A percentile compares a stretch with the other conserved stretches of the same genome.
Evolutionary conservation across 2,797 vertebrate genomes (phyloP).

Genomic region (Arctocebus calabarensis): DNA sequence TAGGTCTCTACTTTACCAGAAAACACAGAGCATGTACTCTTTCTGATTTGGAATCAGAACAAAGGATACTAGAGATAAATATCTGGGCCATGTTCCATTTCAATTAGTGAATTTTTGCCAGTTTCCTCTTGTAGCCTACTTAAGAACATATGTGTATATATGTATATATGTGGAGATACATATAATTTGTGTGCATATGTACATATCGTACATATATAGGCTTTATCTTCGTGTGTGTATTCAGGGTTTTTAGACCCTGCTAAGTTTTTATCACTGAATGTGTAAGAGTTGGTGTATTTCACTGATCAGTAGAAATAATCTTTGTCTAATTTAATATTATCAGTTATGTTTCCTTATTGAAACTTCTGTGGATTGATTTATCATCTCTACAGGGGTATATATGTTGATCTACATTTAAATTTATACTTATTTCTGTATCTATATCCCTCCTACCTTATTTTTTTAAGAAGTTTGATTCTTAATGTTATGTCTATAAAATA

Average conservation of each 20-base stretch:
- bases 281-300: not conserved
- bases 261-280: not conserved
- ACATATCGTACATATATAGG: not conserved
- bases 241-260: not conserved
- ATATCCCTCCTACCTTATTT: not conserved
- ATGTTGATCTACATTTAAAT: not conserved
- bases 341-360: not conserved
- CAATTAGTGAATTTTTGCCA: conserved; percentile 24
- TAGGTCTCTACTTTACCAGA: conserved; percentile 38
- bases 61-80: conserved; percentile 68
- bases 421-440: not conserved
- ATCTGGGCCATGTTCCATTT: conserved; percentile 33
- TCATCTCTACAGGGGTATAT: not conserved
- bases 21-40: conserved; percentile 45
- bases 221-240: not conserved
- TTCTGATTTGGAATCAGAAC: conserved; percentile 76
- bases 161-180: not conserved
- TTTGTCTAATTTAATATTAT: conserved; percentile 47
- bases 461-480: conserved; percentile 24
- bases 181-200: not conserved
- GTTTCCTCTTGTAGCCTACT: conserved; percentile 47
- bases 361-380: not conserved
- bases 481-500: not conserved
- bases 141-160: not conserved
- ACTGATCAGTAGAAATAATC: not conserved